These are phyloP conservation scores for Thunnus albacares DNA, from an alignment of 2,797 vertebrate genomes.

Conservation along the genomic window DNA sequence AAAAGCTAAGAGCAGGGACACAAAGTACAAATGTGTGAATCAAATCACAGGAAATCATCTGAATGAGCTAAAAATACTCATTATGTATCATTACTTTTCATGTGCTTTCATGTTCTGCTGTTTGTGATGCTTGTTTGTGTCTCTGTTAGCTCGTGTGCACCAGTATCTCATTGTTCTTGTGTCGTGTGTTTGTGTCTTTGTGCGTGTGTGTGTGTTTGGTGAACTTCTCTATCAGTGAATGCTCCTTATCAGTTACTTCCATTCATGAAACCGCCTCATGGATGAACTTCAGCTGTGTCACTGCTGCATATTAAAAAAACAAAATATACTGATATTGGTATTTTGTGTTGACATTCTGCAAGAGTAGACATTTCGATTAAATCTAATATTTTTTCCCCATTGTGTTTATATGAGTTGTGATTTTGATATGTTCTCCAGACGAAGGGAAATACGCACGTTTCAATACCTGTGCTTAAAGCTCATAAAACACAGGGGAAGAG, in stretches of 20 bases:
- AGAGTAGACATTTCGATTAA: slow-evolving; percentile 57
- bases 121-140: slow-evolving; percentile 33
- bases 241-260: slow-evolving; percentile 46
- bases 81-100: slow-evolving; percentile 11
- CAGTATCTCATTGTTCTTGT: slow-evolving; percentile 26
- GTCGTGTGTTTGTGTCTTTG: not conserved
- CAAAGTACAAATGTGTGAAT: not conserved
- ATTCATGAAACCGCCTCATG: slow-evolving; percentile 47
- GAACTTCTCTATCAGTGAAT: slow-evolving; percentile 44
- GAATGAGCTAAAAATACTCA: slow-evolving; percentile 16
- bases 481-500: slow-evolving; percentile 4
- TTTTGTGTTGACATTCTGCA: slow-evolving; percentile 43
- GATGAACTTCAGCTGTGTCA: slow-evolving; percentile 45
- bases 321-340: slow-evolving; percentile 19
- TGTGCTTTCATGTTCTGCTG: slow-evolving; percentile 1
- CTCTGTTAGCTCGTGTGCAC: slow-evolving; percentile 6
- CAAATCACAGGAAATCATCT: slow-evolving; percentile 7
- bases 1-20: not conserved
- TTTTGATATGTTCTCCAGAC: slow-evolving; percentile 25
- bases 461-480: slow-evolving; percentile 5
- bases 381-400: slow-evolving; percentile 23
- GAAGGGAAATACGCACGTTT: not conserved
- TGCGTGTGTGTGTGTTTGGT: slow-evolving; percentile 34
- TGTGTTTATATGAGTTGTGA: slow-evolving; percentile 21
- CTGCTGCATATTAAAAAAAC: slow-evolving; percentile 49